Base-by-base conservation (phyloP, 1,140 invertebrate species). In the Aphelenchoides besseyi region DNA sequence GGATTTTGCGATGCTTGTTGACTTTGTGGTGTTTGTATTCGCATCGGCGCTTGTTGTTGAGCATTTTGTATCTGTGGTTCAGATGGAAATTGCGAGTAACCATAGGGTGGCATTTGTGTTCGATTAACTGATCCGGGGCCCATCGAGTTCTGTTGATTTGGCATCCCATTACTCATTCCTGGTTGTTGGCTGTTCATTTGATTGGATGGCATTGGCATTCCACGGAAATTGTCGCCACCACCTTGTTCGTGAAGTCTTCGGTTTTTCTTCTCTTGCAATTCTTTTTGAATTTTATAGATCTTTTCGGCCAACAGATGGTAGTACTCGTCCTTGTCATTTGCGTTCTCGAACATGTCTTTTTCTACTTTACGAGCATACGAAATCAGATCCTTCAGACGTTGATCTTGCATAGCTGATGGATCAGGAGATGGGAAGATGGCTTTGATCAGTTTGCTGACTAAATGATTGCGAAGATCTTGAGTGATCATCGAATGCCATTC, bases 281-380 rank as follows among this genome's bases (percentile, higher is more conserved):
- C 96, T 84, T 98, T 98, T 84, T 98, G 95, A 74, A 99, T 98
- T 86, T 99, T 98, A 84, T 98, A 99, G 74, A 99, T 98, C 85
- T 98, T 98, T 83, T 98, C 95, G 0, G 97, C 97, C 23, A 98
- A 86, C 57, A 98, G 85, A 85, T 98, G 95, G 86, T 98, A 99
- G 86, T 99, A 99, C 82, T 98, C 94, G 12, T 95, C 96, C 82
- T 89, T 88, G 23, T 92, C 94, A 82, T 95, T 95, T 0, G 97
- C 96, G 89, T 92, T 92, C 86, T 97, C 94, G 85, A 97, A 99
- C 95, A 99, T 98, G 82, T 98, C 95, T 69, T 94, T 94, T 87
- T 99, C 97, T 0, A 99, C 95, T 88, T 98, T 98, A 73, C 93
- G 89, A 37, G 97, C 96, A 86, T 99, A 99, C 0, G 92, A 91